Conservation (phyloP, 1,140 invertebrate genomes). For the Drosophila sp. region DNA sequence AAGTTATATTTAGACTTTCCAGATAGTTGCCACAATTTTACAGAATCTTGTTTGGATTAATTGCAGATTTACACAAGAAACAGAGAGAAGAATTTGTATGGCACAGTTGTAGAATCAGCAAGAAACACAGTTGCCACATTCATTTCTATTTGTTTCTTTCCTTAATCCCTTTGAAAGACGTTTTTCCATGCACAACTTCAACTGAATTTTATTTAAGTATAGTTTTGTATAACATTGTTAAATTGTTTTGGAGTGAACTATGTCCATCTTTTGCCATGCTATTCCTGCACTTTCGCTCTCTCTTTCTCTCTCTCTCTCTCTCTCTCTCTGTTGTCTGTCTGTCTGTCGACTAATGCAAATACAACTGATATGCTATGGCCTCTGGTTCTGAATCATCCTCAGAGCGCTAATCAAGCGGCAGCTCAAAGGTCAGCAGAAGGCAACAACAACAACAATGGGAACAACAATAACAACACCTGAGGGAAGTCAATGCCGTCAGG, state of each 20-base stretch:
- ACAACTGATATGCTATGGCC: conserved; percentile 13
- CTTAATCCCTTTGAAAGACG: neutral
- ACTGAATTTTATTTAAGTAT: neutral
- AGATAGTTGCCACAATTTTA: conserved; percentile 12
- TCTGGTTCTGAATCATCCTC: conserved; percentile 15
- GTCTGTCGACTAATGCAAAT: conserved; percentile 29
- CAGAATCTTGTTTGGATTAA: no score
- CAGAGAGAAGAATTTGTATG: no score
- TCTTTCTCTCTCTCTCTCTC: neutral
- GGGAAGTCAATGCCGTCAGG: conserved; percentile 19
- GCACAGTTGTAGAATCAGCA: no score
- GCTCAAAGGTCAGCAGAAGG: conserved; percentile 5
- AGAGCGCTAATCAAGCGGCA: conserved; percentile 32
- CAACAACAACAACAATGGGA: neutral
- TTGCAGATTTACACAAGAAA: no score
- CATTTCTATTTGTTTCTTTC: neutral
- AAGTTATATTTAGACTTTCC: no score
- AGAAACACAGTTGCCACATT: neutral
- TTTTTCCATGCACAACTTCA: no score
- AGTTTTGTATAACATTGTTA: no score
- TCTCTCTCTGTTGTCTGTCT: neutral
- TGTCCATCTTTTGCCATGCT: neutral
- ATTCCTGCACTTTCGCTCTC: neutral
- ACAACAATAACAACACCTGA: conserved; percentile 8
- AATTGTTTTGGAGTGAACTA: neutral